A percentile compares a stretch with the other conserved stretches of the same genome.
Conservation (phyloP, 2,888 invertebrate genomes). For the Platynereis dumerilii region DNA sequence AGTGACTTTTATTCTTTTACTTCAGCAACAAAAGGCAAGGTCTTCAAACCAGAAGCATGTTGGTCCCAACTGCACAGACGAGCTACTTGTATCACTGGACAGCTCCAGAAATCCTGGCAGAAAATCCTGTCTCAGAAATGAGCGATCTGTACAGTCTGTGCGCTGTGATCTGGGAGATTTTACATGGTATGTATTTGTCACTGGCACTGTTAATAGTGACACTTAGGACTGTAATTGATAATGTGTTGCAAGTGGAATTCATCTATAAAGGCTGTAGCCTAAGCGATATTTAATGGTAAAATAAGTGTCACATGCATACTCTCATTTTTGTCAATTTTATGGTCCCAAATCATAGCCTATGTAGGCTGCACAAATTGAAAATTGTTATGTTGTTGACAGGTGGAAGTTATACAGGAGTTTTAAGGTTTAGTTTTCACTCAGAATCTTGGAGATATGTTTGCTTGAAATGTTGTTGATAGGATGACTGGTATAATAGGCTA, state of each 20-base stretch:
- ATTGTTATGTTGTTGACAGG: too few species aligned
- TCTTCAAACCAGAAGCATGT: neutral
- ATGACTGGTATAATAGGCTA: too few species aligned
- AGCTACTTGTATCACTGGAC: conserved; percentile 63
- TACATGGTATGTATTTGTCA: conserved; percentile 43
- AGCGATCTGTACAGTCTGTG: conserved; percentile 65
- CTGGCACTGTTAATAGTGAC: too few species aligned
- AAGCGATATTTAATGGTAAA: neutral
- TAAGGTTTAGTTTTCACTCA: too few species aligned
- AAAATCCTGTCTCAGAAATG: conserved; percentile 50
- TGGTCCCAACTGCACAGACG: conserved; percentile 30
- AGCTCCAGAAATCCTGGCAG: conserved; percentile 64
- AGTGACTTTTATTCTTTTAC: neutral
- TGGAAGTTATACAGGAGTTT: too few species aligned
- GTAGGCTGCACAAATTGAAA: too few species aligned
- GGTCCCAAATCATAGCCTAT: too few species aligned
- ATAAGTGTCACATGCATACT: too few species aligned
- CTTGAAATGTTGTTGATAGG: too few species aligned
- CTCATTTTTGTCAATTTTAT: too few species aligned
- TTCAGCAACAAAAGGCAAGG: conserved; percentile 4
- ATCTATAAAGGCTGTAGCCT: neutral
- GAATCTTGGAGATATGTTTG: too few species aligned
- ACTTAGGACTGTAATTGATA: neutral
- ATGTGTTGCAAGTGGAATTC: neutral
- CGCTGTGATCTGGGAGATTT: conserved; percentile 64